Conservation (phyloP, 2,888 invertebrate genomes). For the Scaptomyza flava region DNA sequence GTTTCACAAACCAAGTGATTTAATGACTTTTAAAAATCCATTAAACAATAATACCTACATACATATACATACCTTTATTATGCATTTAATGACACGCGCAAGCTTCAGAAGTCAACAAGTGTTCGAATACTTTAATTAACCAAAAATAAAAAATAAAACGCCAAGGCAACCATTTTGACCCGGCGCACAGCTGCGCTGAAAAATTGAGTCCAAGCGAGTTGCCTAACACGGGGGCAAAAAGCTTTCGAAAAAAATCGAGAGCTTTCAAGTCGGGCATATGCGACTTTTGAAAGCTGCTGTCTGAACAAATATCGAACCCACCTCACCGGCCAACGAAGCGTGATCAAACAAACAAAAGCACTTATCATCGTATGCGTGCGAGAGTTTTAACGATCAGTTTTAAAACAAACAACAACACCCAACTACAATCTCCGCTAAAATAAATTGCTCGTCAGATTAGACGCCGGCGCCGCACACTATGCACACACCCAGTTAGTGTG, state of each 20-base stretch:
- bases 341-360: constrained; percentile 15
- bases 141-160: not conserved
- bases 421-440: constrained; percentile 32
- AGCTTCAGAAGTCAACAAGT: not conserved
- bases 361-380: constrained; percentile 50
- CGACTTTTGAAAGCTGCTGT: constrained; percentile 8
- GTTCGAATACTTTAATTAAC: not conserved
- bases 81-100: not conserved
- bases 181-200: constrained; percentile 21
- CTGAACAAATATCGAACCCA: not conserved
- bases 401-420: not conserved
- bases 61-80: not conserved
- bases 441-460: constrained; percentile 22
- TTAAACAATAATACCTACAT: not conserved
- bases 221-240: constrained; percentile 21
- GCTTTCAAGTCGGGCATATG: constrained; percentile 10
- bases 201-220: constrained; percentile 23
- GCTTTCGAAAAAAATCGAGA: constrained; percentile 1
- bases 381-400: constrained; percentile 29
- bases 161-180: constrained; percentile 29
- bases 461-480: not conserved
- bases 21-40: not conserved
- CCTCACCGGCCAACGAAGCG: constrained; percentile 3
- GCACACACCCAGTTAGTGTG: constrained; percentile 23
- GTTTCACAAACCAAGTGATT: not conserved